These are phyloP conservation scores for human DNA, from an alignment of 2,113 vertebrate species.

Conservation along the genomic window DNA sequence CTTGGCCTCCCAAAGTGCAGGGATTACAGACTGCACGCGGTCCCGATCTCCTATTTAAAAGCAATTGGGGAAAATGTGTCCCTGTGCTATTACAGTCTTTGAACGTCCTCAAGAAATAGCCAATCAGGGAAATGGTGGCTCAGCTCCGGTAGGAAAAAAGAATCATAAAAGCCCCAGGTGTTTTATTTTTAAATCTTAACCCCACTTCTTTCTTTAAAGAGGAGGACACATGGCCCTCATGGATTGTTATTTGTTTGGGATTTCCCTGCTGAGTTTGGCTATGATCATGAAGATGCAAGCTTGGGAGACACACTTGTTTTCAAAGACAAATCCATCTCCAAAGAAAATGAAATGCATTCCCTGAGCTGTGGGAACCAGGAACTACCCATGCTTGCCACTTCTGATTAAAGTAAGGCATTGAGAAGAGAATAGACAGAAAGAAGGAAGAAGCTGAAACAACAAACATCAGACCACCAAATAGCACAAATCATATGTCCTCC, in stretches of 20 bases:
- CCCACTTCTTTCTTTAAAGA: neutral
- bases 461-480: accelerated
- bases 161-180: neutral
- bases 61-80: neutral
- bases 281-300: conserved; percentile 45
- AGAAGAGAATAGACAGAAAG: neutral
- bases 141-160: neutral
- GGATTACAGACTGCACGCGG: too few relatives aligned
- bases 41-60: neutral
- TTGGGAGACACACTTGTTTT: conserved; percentile 40
- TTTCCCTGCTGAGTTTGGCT: conserved; percentile 38
- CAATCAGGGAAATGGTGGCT: neutral
- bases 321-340: conserved; percentile 45
- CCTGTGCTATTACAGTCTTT: neutral
- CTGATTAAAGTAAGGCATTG: neutral
- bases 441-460: neutral
- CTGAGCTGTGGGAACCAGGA: conserved; percentile 55
- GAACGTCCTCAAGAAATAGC: conserved; percentile 32
- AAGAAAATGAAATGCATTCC: conserved; percentile 74
- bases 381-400: neutral
- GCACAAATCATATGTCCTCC: too few relatives aligned
- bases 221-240: neutral
- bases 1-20: too few relatives aligned
- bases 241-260: conserved; percentile 56
- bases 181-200: neutral